These are phyloP conservation scores for Chondrilla cf. caribensis DNA, from an alignment of 37 sponge, comb jelly and placozoan genomes.

Conservation along the genomic window DNA sequence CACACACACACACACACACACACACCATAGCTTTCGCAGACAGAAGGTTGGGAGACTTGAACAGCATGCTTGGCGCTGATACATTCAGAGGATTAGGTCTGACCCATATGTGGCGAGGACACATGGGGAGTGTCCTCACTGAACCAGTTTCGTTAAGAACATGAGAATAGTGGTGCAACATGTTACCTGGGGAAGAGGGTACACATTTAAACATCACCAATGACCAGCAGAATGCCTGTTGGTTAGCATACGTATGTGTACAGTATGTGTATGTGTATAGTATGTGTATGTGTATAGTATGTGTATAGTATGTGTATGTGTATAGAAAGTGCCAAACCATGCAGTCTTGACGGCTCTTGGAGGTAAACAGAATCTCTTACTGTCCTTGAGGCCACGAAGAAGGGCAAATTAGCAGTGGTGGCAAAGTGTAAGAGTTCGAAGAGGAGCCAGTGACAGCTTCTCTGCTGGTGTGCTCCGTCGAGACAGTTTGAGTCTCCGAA, in stretches of 20 bases:
- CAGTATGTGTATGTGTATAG: too few relatives aligned
- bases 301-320: neutral
- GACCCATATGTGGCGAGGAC: constrained; percentile 67
- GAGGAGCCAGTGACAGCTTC: constrained; percentile 83
- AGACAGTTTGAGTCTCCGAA: constrained; percentile 98
- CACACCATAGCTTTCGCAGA: too few relatives aligned
- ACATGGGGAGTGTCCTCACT: constrained; percentile 47
- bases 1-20: neutral
- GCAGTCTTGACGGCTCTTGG: constrained; percentile 46
- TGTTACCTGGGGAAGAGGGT: constrained; percentile 46
- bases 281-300: neutral
- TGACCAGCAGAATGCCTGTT: too few relatives aligned
- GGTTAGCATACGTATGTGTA: neutral
- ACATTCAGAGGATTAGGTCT: constrained; percentile 72
- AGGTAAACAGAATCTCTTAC: neutral
- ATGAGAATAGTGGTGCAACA: constrained; percentile 65
- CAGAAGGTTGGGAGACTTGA: too few relatives aligned
- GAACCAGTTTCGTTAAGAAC: constrained; percentile 52
- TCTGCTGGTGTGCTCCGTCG: constrained; percentile 87
- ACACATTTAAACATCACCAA: neutral
- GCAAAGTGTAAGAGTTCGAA: constrained; percentile 53
- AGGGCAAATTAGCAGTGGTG: constrained; percentile 13
- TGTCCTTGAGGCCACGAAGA: constrained; percentile 19
- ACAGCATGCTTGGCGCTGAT: neutral
- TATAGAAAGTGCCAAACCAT: constrained; percentile 52